Percentiles rank a stretch among this genome's conserved stretches.
Conservation (phyloP, 2,113 vertebrate genomes). For the Euleptes europaea region DNA sequence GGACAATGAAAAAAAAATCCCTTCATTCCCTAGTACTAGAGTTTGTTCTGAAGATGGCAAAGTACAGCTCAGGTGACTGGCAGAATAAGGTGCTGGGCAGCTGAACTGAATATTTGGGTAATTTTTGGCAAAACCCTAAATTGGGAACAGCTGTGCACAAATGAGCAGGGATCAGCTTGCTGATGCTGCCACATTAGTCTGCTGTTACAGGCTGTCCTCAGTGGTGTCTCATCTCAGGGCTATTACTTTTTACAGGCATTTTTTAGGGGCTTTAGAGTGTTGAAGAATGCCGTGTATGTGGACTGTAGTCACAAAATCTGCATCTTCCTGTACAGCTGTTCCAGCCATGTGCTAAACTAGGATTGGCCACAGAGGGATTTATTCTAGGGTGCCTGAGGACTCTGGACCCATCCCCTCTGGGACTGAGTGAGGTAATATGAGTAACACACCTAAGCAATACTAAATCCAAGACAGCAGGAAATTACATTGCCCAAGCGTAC, state of each 20-base stretch:
- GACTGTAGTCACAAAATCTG: neutral
- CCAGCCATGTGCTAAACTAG: neutral
- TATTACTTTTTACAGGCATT: slow-evolving; percentile 31
- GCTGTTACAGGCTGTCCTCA: slow-evolving; percentile 2
- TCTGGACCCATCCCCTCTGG: neutral
- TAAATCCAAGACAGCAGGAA: neutral
- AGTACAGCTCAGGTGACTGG: neutral
- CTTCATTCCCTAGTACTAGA: neutral
- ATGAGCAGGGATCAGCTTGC: slow-evolving; percentile 45
- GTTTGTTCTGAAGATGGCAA: slow-evolving; percentile 14
- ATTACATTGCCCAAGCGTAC: neutral
- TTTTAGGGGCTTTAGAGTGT: slow-evolving; percentile 22
- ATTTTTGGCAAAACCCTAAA: slow-evolving; percentile 44
- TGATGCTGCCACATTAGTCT: slow-evolving; percentile 45
- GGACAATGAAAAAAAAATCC: slow-evolving; percentile 14
- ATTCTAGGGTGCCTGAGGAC: rapidly evolving
- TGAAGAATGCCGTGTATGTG: neutral
- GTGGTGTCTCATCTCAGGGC: slow-evolving; percentile 39
- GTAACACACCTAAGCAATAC: neutral
- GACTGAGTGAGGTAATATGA: neutral
- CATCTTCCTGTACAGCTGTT: neutral
- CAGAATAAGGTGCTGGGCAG: slow-evolving; percentile 18
- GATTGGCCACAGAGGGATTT: neutral
- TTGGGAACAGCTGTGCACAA: slow-evolving; percentile 48
- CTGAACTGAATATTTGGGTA: slow-evolving; percentile 4